Evolutionary conservation across 2,888 invertebrate species (phyloP), one percentile per base, ranked within the genome.

Genomic region (Spisula subtruncata): DNA sequence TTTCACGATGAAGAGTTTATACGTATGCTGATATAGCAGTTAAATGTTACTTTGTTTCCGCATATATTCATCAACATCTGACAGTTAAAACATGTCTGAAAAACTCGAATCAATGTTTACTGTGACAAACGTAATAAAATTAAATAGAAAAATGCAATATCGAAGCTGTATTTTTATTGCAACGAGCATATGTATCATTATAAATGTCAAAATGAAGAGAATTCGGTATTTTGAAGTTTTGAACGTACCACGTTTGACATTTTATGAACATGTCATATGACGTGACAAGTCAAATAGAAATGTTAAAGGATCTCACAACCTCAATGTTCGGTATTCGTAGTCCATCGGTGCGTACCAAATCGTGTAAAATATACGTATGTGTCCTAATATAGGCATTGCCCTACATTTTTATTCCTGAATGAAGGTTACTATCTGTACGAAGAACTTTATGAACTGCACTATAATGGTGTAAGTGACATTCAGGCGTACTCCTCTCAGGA

Each of bases 1-100:
- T 51, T 51, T 51, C 51, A 16, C n/a, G 60, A 60, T n/a, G 20
- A n/a, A 60, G n/a, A 60, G 1, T 20, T 8, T 18, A n/a, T 60
- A 60, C n/a, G 60, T 60, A 60, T 25, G 60, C n/a, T 25, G n/a
- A 25, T 0, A 32, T 12, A 32, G 71, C 25, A 32, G 16, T 75
- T 32, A 75, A 75, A 75, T 75, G 75, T 32, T 35, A 75, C 32
- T 25, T 25, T 75, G 32, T 75, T 75, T 75, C 75, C 75, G 75
- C 75, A 35, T 75, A 32, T 35, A 35, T 75, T 35, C 75, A 75
- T 75, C 75, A 75, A 35, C 18, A 32, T 18, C 10, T 32, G 75
- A 75, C 75, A 75, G 35, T 75, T 32, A 35, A 75, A 75, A 32
- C 29, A 35, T 32, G 35, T 75, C n/a, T 75, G 14, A 75, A 75